Evolutionary conservation across 2,797 vertebrate genomes (phyloP).

Genomic region (Coranthus polyacanthus): DNA sequence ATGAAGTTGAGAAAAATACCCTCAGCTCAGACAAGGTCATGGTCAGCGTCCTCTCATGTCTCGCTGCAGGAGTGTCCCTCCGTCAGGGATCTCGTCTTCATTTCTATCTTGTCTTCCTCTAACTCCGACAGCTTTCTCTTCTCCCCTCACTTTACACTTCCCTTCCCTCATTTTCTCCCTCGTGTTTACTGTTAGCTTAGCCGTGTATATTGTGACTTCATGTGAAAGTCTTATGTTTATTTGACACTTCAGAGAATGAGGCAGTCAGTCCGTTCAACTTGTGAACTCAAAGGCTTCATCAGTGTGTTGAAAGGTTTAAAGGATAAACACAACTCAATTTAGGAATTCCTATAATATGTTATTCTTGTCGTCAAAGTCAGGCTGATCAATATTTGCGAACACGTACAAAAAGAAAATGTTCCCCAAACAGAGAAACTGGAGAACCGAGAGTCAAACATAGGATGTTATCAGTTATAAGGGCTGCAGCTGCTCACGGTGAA

Average conservation of each 20-base stretch:
- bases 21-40: constrained; percentile 69
- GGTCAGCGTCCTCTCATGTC: constrained; percentile 53
- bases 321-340: constrained; percentile 54
- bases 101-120: constrained; percentile 7
- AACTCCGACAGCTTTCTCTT: not conserved
- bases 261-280: constrained; percentile 44
- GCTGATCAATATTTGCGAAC: constrained; percentile 58
- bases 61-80: constrained; percentile 46
- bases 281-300: constrained; percentile 49
- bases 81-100: constrained; percentile 33
- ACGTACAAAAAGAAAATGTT: constrained; percentile 34
- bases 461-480: constrained; percentile 56
- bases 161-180: constrained; percentile 31
- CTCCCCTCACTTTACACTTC: constrained; percentile 32
- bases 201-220: constrained; percentile 71
- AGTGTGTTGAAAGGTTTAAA: constrained; percentile 50
- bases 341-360: constrained; percentile 60
- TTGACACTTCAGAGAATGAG: constrained; percentile 58
- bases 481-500: constrained; percentile 33
- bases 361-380: constrained; percentile 37
- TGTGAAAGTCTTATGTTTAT: constrained; percentile 62
- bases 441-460: constrained; percentile 44
- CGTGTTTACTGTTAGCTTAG: constrained; percentile 63
- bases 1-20: constrained; percentile 55
- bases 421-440: constrained; percentile 46